phyloP scores from a whole-genome alignment of 2,888 invertebrate genomes.

The Sericinus montela region DNA sequence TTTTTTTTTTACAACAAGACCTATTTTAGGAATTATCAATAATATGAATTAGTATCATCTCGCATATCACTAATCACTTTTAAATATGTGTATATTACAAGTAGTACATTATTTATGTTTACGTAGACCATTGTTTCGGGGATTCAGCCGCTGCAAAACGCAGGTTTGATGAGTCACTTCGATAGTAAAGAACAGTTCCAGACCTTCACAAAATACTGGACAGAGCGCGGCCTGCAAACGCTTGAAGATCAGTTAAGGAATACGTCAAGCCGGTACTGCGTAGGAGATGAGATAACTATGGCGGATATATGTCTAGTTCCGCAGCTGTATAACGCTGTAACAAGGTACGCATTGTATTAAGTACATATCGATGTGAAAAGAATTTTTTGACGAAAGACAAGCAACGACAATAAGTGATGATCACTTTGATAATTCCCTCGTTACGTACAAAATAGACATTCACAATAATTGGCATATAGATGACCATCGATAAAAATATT shows the following conservation, averaged over 20 bases:
- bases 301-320: constrained; percentile 85
- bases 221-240: constrained; percentile 75
- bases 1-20: too few species aligned
- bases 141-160: constrained; percentile 85
- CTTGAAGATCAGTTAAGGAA: constrained; percentile 70
- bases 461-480: too few species aligned
- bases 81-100: too few species aligned
- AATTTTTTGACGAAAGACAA: too few species aligned
- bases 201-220: constrained; percentile 74
- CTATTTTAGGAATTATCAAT: too few species aligned
- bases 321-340: constrained; percentile 79
- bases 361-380: too few species aligned
- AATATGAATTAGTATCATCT: too few species aligned
- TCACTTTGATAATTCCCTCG: too few species aligned
- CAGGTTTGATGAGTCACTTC: constrained; percentile 62
- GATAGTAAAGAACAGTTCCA: constrained; percentile 52
- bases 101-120: constrained; percentile 21
- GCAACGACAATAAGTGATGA: too few species aligned
- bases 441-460: too few species aligned
- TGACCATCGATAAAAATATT: too few species aligned
- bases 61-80: too few species aligned
- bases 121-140: constrained; percentile 79
- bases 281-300: constrained; percentile 81
- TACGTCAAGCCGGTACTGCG: constrained; percentile 76
- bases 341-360: constrained; percentile 52